A percentile compares a stretch with the other conserved stretches of the same genome.
Conservation (phyloP, 2,888 invertebrate genomes). For the Polydrusus cervinus region DNA sequence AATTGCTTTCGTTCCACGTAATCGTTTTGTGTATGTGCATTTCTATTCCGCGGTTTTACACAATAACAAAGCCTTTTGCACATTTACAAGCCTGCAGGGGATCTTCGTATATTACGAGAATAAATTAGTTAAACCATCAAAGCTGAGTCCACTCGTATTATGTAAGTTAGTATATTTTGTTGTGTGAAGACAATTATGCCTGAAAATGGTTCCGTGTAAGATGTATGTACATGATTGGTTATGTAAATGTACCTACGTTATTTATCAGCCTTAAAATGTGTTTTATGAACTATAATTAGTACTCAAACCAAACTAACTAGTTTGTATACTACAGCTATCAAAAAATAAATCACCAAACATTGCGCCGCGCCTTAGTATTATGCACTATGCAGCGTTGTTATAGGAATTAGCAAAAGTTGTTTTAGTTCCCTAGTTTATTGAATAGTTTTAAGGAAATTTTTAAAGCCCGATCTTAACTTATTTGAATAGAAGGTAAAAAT, state of each 20-base stretch:
- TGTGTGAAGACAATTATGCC: background rate
- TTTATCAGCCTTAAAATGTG: background rate
- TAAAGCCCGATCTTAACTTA: too few relatives aligned
- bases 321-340: too few relatives aligned
- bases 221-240: background rate
- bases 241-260: background rate
- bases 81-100: constrained; percentile 22
- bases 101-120: constrained; percentile 27
- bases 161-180: constrained; percentile 4
- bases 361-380: too few relatives aligned
- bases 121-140: constrained; percentile 34
- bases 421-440: too few relatives aligned
- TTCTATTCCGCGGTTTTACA: constrained; percentile 33
- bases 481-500: too few relatives aligned
- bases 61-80: constrained; percentile 33
- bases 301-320: too few relatives aligned
- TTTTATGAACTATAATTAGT: too few relatives aligned
- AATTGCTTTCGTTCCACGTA: constrained; percentile 37
- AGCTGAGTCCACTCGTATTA: constrained; percentile 9
- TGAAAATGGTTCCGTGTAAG: background rate
- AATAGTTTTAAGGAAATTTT: too few relatives aligned
- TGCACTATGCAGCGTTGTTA: too few relatives aligned
- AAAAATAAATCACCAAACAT: too few relatives aligned
- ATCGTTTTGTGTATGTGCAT: constrained; percentile 38
- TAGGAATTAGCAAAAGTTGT: too few relatives aligned